Evolutionary conservation across 2,113 vertebrate genomes (phyloP), one percentile per base, ranked within the genome.

Genomic region (Cynopterus brachyotis): DNA sequence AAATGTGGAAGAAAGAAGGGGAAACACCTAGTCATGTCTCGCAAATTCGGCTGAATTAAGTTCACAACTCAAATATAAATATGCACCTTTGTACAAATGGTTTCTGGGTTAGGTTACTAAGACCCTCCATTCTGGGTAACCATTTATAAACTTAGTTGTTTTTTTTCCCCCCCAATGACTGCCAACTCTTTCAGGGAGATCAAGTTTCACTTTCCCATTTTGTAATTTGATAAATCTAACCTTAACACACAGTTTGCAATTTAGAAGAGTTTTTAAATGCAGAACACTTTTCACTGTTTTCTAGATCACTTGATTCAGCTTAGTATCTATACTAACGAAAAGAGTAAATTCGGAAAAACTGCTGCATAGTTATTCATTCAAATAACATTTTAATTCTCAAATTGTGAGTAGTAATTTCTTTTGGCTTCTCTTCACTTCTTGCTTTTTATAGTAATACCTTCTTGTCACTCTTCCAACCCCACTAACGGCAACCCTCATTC

Each of bases 211-310:
- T 84, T 75, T 81, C 92, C 84, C 55, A 42, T 84, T 89, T 80
- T 94, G 50, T 85, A 94, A 67, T 69, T 60, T 73, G 79, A 95
- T 64, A 26, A 37, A 13, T 82, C 55, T 84, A 53, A 94, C 20
- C n/a, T 70, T 55, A 72, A 50, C 15, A n/a, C 20, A 50, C 35
- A 72, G 11, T 69, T 93, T 94, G 17, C 69, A 30, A 72, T n/a
- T 90, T 42, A 42, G 24, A 84, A 90, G 26, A 75, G 10, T 79
- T 80, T 62, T 69, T 72, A 72, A 72, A 66, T 47, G 17, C 0
- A 53, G 35, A 75, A 53, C 28, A 66, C 89, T 32, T 89, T 86
- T 86, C 78, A 81, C 66, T 85, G 5, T 16, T 57, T 94, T 70
- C 81, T 91, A 5, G 16, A 45, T 57, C 69, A 59, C 47, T 67